Evolutionary conservation across 2,113 vertebrate species (phyloP), one percentile per base, ranked within the genome.

Genomic region (Sphyrna mokarran): DNA sequence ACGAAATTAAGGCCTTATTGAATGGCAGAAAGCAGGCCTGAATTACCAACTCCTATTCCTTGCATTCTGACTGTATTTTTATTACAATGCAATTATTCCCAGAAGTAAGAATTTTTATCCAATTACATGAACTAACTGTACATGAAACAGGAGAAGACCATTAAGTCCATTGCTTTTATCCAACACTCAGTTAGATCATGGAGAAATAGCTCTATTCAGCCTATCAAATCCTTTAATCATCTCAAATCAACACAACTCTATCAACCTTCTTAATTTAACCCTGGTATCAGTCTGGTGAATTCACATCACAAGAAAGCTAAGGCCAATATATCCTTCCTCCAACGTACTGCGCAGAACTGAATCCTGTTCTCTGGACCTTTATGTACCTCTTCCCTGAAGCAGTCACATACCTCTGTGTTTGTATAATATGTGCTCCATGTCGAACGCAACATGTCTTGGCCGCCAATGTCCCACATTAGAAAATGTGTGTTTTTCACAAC

Each of bases 391-490:
- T 10, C 43, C 14, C 85, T 10, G 8, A 1, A 87, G 85, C 20
- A 43, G 7, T 18, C 61, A 85, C 96, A 95, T 96, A 98, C 98
- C 98, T 99, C 98, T 0, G 98, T 97, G 96, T 98, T 98, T 96
- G 97, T 97, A 96, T 97, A 98, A 96, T 98, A 98, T 0, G 97
- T 97, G 96, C 96, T 97, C 98, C 98, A 99, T 96, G 96, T 97
- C 66, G 98, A 97, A 85, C 98, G 96, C 54, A 99, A 97, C 43
- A 97, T 97, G 72, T 98, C 98, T 97, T 98, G 98, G 0, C 98
- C 98, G 0, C 98, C 98, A 0, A 98, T 98, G 89, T 99, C 98
- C 98, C 98, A 98, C 96, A 98, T 97, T 54, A 99, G 96, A 96
- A 98, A 98, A 96, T 97, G 97, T 0, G 98, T 98, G 95, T 98